phyloP scores from a whole-genome alignment of 2,797 vertebrate species.

The Lepilemur ruficaudatus region DNA sequence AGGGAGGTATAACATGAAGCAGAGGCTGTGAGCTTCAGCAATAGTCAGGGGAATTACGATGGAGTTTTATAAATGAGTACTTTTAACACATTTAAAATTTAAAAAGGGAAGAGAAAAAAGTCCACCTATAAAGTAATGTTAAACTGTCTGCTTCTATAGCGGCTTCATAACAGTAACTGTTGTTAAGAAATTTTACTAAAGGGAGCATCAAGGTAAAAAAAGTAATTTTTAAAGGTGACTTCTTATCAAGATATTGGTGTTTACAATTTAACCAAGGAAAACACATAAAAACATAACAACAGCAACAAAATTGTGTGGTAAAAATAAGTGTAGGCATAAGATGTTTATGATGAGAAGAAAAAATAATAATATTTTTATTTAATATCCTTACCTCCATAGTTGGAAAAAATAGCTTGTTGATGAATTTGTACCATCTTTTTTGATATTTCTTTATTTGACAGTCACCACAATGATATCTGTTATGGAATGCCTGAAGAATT shows the following conservation, averaged over 20 bases:
- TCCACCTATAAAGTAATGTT: not conserved
- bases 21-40: conserved; percentile 19
- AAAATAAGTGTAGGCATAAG: not conserved
- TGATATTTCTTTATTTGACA: not conserved
- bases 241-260: not conserved
- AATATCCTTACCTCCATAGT: not conserved
- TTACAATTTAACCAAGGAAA: not conserved
- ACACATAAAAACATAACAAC: not conserved
- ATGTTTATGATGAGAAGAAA: not conserved
- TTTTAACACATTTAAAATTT: conserved; percentile 15
- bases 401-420: not conserved
- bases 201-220: not conserved
- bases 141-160: not conserved
- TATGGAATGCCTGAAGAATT: not conserved
- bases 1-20: conserved; percentile 65
- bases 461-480: not conserved
- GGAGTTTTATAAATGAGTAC: conserved; percentile 50
- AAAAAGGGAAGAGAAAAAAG: not conserved
- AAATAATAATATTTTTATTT: not conserved
- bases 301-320: not conserved
- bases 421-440: not conserved
- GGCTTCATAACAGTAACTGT: not conserved
- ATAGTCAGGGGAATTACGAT: conserved; percentile 52
- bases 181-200: conserved; percentile 5
- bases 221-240: not conserved